phyloP scores from a whole-genome alignment of 2,113 vertebrate genomes.

The Carettochelys insculpta region DNA sequence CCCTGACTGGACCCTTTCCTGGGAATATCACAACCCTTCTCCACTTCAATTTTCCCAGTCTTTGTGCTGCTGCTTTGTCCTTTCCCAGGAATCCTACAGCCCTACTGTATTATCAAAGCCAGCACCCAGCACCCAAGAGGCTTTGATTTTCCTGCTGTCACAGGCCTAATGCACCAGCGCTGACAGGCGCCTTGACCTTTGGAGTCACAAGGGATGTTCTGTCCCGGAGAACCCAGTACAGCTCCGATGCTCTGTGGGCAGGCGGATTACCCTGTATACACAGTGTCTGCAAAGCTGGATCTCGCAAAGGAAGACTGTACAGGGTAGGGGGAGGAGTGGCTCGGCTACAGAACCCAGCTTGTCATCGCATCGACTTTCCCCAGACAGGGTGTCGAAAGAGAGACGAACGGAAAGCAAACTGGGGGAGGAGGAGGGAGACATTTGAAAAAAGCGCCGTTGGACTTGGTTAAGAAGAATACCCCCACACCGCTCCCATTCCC shows the following conservation, averaged over 20 bases:
- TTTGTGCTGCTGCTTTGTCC: no score
- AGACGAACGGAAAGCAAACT: background rate
- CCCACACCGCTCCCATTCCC: background rate
- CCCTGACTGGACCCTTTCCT: background rate
- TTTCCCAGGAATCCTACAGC: background rate
- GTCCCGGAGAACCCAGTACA: constrained; percentile 48
- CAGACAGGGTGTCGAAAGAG: background rate
- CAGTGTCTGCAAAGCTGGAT: constrained; percentile 15
- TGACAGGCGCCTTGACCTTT: constrained; percentile 63
- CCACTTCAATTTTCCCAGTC: fast-evolving
- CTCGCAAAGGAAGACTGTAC: background rate
- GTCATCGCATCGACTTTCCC: background rate
- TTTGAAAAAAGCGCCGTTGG: background rate
- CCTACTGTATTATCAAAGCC: background rate
- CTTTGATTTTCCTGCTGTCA: constrained; percentile 23
- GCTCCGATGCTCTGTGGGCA: constrained; percentile 1
- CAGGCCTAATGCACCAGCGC: background rate
- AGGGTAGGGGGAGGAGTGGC: background rate
- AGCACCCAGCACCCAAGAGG: background rate
- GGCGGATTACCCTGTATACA: constrained; percentile 47
- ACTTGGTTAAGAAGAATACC: background rate
- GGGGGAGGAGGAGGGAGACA: background rate
- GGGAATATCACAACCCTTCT: fast-evolving
- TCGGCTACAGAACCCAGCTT: background rate
- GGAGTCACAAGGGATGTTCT: constrained; percentile 51